Percentiles rank a stretch among this genome's conserved stretches.
These are phyloP conservation scores for Drosophila prosaltans DNA, from an alignment of 1,140 invertebrate genomes.

Conservation along the genomic window DNA sequence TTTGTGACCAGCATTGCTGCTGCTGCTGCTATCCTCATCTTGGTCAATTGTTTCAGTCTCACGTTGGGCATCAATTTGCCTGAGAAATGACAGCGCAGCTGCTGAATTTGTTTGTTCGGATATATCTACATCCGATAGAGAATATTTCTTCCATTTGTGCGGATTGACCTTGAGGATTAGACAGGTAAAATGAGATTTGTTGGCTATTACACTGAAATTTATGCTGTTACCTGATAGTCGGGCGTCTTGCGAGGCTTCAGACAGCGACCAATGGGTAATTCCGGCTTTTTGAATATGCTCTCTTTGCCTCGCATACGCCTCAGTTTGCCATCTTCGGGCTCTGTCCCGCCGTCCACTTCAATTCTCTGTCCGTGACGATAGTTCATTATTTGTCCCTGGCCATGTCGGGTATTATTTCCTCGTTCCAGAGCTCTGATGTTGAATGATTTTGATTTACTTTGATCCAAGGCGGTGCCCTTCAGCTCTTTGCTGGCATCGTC, in stretches of 20 bases:
- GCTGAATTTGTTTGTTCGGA: constrained; percentile 89
- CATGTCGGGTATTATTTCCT: constrained; percentile 16
- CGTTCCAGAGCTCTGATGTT: constrained; percentile 62
- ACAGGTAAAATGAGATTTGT: background rate
- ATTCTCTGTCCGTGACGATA: constrained; percentile 56
- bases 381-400: constrained; percentile 47
- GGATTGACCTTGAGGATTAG: constrained; percentile 85
- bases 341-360: constrained; percentile 25
- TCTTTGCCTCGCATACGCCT: constrained; percentile 88
- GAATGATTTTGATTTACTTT: constrained; percentile 67
- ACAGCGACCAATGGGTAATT: constrained; percentile 85
- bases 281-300: constrained; percentile 90
- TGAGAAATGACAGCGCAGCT: constrained; percentile 88
- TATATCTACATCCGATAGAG: constrained; percentile 89
- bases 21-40: constrained; percentile 37
- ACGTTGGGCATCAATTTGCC: constrained; percentile 86
- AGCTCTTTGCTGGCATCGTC: constrained; percentile 85
- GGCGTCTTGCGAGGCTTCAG: constrained; percentile 85
- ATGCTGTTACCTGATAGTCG: constrained; percentile 84
- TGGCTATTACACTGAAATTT: background rate
- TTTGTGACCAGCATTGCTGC: constrained; percentile 58
- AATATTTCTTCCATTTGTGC: constrained; percentile 90
- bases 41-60: constrained; percentile 52
- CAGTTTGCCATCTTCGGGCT: constrained; percentile 68
- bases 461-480: constrained; percentile 83